Percentiles rank a stretch among this genome's conserved stretches.
Conservation (phyloP, 1,140 invertebrate species). For the Drosophila navojoa region DNA sequence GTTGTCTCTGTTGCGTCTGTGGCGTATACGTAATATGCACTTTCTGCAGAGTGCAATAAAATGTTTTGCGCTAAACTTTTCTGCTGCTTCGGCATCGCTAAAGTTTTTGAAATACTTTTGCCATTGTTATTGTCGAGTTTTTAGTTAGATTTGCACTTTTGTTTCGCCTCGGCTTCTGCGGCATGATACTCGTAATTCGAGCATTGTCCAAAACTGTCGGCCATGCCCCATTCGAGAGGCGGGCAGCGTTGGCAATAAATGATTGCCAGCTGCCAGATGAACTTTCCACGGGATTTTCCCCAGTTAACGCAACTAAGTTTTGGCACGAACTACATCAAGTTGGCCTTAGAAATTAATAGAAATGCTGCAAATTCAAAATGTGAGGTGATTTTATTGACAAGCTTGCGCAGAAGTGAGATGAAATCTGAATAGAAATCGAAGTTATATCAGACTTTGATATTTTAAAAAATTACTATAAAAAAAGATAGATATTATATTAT, state of each 20-base stretch:
- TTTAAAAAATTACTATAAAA: too few relatives aligned
- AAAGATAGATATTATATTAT: too few relatives aligned
- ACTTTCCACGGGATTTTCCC: constrained; percentile 40
- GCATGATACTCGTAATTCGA: constrained; percentile 37
- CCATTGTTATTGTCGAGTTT: constrained; percentile 62
- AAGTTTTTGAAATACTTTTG: constrained; percentile 71
- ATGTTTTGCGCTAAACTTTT: constrained; percentile 76
- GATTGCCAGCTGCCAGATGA: constrained; percentile 56
- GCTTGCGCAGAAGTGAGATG: too few relatives aligned
- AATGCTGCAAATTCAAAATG: neutral
- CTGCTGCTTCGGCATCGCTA: constrained; percentile 45
- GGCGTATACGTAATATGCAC: constrained; percentile 66
- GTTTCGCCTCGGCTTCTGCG: constrained; percentile 36
- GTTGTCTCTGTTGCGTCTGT: constrained; percentile 39
- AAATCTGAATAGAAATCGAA: neutral
- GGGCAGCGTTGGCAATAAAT: constrained; percentile 57
- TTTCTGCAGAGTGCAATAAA: constrained; percentile 76
- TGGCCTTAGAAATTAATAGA: neutral
- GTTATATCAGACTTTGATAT: too few relatives aligned
- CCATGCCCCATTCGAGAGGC: constrained; percentile 59
- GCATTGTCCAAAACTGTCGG: constrained; percentile 56
- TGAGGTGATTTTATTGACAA: neutral
- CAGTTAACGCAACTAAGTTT: constrained; percentile 16
- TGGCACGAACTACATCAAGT: constrained; percentile 5
- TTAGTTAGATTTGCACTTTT: constrained; percentile 70